Conservation (phyloP, 2,888 invertebrate genomes). For the Euplexia lucipara region DNA sequence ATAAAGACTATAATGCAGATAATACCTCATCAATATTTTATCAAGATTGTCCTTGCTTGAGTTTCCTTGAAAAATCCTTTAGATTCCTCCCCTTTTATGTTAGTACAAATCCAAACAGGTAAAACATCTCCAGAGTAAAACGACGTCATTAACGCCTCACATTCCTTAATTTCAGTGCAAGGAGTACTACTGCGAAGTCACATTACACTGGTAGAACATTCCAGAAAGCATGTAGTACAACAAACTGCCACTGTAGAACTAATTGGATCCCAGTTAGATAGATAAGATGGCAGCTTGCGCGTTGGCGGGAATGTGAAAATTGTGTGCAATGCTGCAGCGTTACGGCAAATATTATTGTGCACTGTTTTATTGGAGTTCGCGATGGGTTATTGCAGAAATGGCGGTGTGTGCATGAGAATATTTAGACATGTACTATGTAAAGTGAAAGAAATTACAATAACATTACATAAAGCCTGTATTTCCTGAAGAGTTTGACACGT, state of each 20-base stretch:
- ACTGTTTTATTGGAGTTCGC: background rate
- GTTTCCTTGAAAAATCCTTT: too few species aligned
- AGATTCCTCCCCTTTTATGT: too few species aligned
- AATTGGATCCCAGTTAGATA: constrained; percentile 53
- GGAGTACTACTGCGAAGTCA: constrained; percentile 7
- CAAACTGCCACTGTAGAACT: constrained; percentile 43
- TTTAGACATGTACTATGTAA: background rate
- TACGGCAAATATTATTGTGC: constrained; percentile 10
- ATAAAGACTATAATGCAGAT: too few species aligned
- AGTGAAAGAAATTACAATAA: too few species aligned
- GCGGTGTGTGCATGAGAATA: background rate
- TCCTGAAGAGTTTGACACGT: too few species aligned
- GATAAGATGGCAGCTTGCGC: constrained; percentile 29
- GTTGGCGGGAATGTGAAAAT: constrained; percentile 40
- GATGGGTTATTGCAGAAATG: constrained; percentile 8
- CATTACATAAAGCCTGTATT: too few species aligned
- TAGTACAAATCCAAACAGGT: too few species aligned
- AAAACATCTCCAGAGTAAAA: background rate
- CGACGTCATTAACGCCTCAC: constrained; percentile 10
- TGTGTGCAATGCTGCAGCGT: constrained; percentile 28
- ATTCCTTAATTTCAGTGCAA: constrained; percentile 24
- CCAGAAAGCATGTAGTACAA: constrained; percentile 31
- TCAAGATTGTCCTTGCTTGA: too few species aligned
- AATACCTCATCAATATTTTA: too few species aligned
- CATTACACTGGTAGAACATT: constrained; percentile 35